Base-by-base conservation (phyloP, 1,140 invertebrate species). In the Drosophila rufa region DNA sequence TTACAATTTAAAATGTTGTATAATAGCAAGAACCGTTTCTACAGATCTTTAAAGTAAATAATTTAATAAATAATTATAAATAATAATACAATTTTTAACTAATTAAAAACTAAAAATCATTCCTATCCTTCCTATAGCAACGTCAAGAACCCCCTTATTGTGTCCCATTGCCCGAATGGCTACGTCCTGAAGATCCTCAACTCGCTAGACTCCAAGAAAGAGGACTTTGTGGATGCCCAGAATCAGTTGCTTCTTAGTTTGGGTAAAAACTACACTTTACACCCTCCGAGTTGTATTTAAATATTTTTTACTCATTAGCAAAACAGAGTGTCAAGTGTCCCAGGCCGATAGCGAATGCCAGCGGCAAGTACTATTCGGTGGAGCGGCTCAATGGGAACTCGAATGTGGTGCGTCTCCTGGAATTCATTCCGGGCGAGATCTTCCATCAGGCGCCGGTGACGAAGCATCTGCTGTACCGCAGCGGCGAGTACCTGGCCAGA, bases 131-230 rank as follows among this genome's bases (percentile, higher is more conserved):
- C 15, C 38, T 92, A 42, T 38, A 93, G 92, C 57, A 93, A 94
- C 59, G 93, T 94, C 55, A 94, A 94, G 75, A 96, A 96, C 92
- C 94, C 94, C 0, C 76, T 95, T 7, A 94, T 95, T 33, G 92
- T 93, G 0, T 86, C 92, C 1, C 93, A 94, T 47, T 93, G 93
- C 25, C 92, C 93, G 0, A 79, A 95, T 77, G 96, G 96, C 0
- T 98, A 97, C 81, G 95, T 97, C 11, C 93, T 98, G 33, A 98
- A 98, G 93, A 94, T 98, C 43, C 93, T 96, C 22, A 98, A 98
- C 92, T 95, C 95, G 0, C 93, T 97, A 83, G 96, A 98, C 89
- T 97, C 97, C 0, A 93, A 95, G 79, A 95, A 96, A 38, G 86
- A 93, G 1, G 80, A 92, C 2, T 93, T 96, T 22, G 94, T 97